Conservation (phyloP, 2,113 vertebrate genomes). For the Archocentrus centrarchus region DNA sequence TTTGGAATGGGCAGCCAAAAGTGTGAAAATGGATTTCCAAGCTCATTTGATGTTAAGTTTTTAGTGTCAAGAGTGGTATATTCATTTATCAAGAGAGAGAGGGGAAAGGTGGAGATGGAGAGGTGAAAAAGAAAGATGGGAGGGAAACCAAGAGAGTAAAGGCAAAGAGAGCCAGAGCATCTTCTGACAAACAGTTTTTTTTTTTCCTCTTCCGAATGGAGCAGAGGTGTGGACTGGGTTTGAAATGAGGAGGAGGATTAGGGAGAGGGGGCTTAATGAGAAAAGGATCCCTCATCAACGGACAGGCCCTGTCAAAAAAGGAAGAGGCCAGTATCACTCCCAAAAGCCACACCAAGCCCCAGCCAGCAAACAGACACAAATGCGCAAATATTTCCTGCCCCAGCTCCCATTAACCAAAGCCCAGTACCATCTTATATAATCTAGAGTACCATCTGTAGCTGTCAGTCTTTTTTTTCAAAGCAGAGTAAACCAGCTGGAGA, state of each 20-base stretch:
- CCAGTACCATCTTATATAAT: constrained; percentile 25
- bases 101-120: constrained; percentile 28
- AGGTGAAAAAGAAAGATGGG: constrained; percentile 12
- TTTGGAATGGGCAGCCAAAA: constrained; percentile 90
- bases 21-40: constrained; percentile 95
- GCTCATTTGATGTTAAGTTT: constrained; percentile 97
- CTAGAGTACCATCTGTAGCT: constrained; percentile 47
- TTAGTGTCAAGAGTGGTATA: constrained; percentile 88
- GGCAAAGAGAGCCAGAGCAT: constrained; percentile 50
- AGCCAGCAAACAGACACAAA: constrained; percentile 38
- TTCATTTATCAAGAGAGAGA: constrained; percentile 78
- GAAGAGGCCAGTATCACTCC: constrained; percentile 53
- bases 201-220: constrained; percentile 45
- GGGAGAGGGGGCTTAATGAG: constrained; percentile 71
- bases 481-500: constrained; percentile 35
- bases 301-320: constrained; percentile 66
- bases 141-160: constrained; percentile 14
- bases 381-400: constrained; percentile 34
- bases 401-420: constrained; percentile 46
- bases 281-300: constrained; percentile 71
- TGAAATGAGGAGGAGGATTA: constrained; percentile 78
- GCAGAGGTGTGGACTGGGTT: constrained; percentile 76
- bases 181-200: constrained; percentile 74
- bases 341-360: constrained; percentile 14
- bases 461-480: constrained; percentile 50